These are phyloP conservation scores for Girardinus metallicus DNA, from an alignment of 2,797 vertebrate genomes.

Conservation along the genomic window DNA sequence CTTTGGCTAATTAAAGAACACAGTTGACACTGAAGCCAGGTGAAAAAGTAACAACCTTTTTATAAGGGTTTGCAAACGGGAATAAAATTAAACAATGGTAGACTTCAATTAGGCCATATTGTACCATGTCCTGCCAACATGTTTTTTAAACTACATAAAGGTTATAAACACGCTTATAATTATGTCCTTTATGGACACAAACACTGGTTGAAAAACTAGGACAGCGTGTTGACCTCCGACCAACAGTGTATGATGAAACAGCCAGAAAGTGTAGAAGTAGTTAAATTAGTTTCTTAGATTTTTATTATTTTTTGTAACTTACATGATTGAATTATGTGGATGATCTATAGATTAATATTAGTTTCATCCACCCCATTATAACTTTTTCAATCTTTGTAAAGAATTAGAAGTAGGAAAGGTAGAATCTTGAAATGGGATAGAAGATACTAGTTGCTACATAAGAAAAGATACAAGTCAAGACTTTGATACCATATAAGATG, in stretches of 20 bases:
- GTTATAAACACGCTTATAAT: not conserved
- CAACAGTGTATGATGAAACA: not conserved
- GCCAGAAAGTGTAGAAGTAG: not conserved
- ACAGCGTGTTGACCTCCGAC: not conserved
- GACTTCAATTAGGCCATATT: not conserved
- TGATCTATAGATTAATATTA: not conserved
- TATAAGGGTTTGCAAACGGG: not conserved
- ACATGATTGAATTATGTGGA: not conserved
- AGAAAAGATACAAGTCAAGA: not conserved
- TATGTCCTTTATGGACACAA: not conserved
- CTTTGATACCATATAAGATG: not conserved
- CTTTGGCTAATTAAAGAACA: not conserved
- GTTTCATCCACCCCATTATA: not conserved
- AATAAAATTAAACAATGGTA: not conserved
- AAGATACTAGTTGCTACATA: not conserved
- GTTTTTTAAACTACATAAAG: not conserved
- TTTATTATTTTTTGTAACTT: conserved; percentile 2
- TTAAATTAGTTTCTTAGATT: not conserved
- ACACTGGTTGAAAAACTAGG: not conserved
- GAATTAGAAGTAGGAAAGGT: not conserved
- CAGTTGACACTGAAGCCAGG: not conserved
- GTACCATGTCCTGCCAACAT: not conserved
- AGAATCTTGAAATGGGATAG: not conserved
- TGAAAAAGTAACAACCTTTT: not conserved
- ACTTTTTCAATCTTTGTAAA: not conserved